Conservation (phyloP, 2,797 vertebrate species). For the Mustela erminea region DNA sequence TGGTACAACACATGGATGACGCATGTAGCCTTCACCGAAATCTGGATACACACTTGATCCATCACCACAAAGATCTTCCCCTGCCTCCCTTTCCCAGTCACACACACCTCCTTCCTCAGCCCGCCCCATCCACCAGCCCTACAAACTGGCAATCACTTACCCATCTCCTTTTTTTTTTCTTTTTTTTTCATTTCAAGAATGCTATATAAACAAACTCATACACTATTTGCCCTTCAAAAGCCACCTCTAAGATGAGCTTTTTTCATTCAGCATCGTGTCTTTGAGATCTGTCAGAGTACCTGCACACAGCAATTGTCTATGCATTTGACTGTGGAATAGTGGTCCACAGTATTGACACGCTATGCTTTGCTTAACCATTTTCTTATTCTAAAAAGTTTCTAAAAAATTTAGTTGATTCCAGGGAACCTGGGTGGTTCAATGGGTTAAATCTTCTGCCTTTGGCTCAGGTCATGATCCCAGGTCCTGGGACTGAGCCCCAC, state of each 20-base stretch:
- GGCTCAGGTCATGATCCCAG: no score
- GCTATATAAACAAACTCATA: not conserved
- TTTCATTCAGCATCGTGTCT: not conserved
- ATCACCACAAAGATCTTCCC: not conserved
- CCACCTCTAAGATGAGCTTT: not conserved
- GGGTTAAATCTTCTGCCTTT: no score
- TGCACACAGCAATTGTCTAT: accelerated
- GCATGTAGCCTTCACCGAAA: not conserved
- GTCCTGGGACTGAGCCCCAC: no score
- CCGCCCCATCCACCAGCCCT: not conserved
- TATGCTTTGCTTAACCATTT: not conserved
- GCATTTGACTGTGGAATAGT: not conserved
- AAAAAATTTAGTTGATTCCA: not conserved
- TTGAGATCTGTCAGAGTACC: not conserved
- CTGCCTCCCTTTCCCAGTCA: not conserved
- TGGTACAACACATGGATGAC: accelerated
- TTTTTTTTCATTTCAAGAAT: not conserved
- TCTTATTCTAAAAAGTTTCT: not conserved
- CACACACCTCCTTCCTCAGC: not conserved
- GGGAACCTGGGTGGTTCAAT: no score
- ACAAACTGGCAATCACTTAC: not conserved
- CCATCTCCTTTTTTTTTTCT: not conserved
- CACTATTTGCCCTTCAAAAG: not conserved
- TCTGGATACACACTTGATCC: not conserved
- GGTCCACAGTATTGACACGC: accelerated